Percentiles rank a stretch among this genome's conserved stretches.
phyloP scores from a whole-genome alignment of 2,888 invertebrate species.

The Euplexia lucipara region DNA sequence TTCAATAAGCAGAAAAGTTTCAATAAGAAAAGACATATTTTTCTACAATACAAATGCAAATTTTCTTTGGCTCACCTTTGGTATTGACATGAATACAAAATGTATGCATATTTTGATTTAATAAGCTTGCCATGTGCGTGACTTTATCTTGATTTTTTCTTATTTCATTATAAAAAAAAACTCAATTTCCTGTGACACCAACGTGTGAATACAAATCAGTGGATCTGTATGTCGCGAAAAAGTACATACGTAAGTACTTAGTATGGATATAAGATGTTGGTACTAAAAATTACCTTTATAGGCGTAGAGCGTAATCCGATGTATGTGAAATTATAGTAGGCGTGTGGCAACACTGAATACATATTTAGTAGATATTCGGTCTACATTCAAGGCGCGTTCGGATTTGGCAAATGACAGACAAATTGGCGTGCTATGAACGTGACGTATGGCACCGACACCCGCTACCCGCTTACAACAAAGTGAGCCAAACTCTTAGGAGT shows the following conservation, averaged over 20 bases:
- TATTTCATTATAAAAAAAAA: constrained; percentile 61
- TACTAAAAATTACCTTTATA: constrained; percentile 55
- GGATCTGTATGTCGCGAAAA: constrained; percentile 55
- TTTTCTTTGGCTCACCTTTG: constrained; percentile 27
- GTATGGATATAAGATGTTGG: constrained; percentile 24
- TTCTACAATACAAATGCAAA: constrained; percentile 50
- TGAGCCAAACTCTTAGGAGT: constrained; percentile 64
- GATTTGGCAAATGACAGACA: constrained; percentile 86
- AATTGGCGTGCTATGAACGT: constrained; percentile 82
- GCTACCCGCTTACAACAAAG: constrained; percentile 65
- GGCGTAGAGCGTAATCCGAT: constrained; percentile 59
- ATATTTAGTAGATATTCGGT: constrained; percentile 67
- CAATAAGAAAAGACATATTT: constrained; percentile 18
- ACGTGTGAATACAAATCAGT: constrained; percentile 65
- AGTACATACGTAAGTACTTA: constrained; percentile 26
- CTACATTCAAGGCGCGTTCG: constrained; percentile 79
- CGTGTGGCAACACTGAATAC: constrained; percentile 63
- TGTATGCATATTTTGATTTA: constrained; percentile 56
- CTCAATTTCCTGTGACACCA: constrained; percentile 56
- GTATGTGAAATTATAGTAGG: constrained; percentile 66
- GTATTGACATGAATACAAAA: constrained; percentile 46
- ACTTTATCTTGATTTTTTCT: constrained; percentile 57
- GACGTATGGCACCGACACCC: constrained; percentile 78
- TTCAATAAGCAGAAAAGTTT: constrained; percentile 5
- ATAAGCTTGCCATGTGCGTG: constrained; percentile 54